Percentiles rank a stretch among this genome's conserved stretches.
phyloP scores from a whole-genome alignment of 2,113 vertebrate species.

The Aleadryas rufinucha region DNA sequence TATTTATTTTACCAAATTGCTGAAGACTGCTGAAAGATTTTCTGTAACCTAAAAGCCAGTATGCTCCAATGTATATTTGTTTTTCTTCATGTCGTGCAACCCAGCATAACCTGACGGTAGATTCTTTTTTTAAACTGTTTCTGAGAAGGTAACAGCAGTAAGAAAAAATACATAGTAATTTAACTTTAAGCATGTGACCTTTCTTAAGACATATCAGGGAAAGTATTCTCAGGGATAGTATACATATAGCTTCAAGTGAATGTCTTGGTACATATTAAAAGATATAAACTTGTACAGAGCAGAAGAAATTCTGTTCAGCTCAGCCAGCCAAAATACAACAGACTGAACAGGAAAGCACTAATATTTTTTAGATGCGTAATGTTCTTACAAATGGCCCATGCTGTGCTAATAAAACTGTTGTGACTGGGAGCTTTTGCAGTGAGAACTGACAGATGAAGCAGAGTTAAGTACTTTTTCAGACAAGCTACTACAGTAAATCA shows the following conservation, averaged over 20 bases:
- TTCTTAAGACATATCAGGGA: not conserved
- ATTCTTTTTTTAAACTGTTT: not conserved
- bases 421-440: slow-evolving; percentile 74
- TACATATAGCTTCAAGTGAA: not conserved
- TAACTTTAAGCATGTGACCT: not conserved
- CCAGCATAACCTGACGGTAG: not conserved
- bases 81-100: not conserved
- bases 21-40: not conserved
- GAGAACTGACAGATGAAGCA: slow-evolving; percentile 78
- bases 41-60: not conserved
- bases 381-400: slow-evolving; percentile 74
- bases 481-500: slow-evolving; percentile 76
- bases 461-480: slow-evolving; percentile 77
- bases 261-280: slow-evolving; percentile 6
- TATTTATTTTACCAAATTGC: not conserved
- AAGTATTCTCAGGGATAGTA: not conserved
- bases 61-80: not conserved
- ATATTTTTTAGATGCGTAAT: slow-evolving; percentile 70
- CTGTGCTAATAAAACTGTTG: slow-evolving; percentile 79
- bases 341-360: slow-evolving; percentile 65
- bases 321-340: slow-evolving; percentile 60
- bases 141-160: not conserved
- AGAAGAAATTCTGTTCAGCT: slow-evolving; percentile 65
- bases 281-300: slow-evolving; percentile 31
- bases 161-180: not conserved